Evolutionary conservation across 1,140 invertebrate genomes (phyloP).

Genomic region (Heliothis virescens): DNA sequence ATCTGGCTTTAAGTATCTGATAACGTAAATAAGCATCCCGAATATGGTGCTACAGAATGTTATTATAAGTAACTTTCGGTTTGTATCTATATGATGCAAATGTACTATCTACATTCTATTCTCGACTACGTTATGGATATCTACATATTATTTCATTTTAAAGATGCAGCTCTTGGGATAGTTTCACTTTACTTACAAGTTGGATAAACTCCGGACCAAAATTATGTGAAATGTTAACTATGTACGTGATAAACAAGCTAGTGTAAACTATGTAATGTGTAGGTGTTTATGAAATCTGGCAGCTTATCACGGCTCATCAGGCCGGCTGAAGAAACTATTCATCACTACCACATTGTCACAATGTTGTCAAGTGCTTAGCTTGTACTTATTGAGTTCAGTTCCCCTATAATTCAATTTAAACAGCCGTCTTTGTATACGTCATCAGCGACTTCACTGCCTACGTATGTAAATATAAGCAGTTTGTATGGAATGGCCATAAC

Average conservation of each 20-base stretch:
- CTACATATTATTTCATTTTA: neutral
- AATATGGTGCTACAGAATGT: neutral
- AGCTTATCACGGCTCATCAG: conserved; percentile 14
- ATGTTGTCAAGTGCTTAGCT: conserved; percentile 11
- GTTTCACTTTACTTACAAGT: conserved; percentile 19
- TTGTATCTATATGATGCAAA: neutral
- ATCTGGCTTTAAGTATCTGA: neutral
- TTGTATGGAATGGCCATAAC: conserved; percentile 36
- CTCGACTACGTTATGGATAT: neutral
- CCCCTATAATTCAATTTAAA: conserved; percentile 40
- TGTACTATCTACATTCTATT: neutral
- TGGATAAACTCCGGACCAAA: neutral
- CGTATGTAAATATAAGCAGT: conserved; percentile 51
- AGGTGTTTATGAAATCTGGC: neutral
- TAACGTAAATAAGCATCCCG: neutral
- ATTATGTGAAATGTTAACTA: neutral
- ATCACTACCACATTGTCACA: conserved; percentile 36
- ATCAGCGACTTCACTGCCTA: conserved; percentile 10
- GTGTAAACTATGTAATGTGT: conserved; percentile 11
- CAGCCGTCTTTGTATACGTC: conserved; percentile 20
- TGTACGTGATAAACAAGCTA: no score
- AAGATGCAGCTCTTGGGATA: neutral
- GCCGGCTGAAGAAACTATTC: conserved; percentile 4
- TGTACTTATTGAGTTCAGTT: conserved; percentile 31
- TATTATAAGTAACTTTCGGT: neutral